Percentiles rank a stretch among this genome's conserved stretches.
phyloP scores from a whole-genome alignment of 2,797 vertebrate genomes.

The Bucorvus abyssinicus region DNA sequence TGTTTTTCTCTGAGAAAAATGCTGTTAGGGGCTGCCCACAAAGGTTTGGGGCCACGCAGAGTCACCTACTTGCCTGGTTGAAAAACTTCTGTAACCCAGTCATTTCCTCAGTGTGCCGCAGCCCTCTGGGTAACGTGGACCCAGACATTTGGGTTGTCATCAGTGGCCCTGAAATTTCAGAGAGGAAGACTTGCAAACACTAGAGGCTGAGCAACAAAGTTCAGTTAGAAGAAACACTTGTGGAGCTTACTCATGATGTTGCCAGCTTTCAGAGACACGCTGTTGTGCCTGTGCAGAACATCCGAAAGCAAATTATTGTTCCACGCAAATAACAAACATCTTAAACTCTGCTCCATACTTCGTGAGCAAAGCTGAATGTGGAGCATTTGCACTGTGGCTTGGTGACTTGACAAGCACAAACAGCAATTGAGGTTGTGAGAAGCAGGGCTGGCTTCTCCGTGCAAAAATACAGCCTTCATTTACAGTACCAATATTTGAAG shows the following conservation, averaged over 20 bases:
- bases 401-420: slow-evolving; percentile 31
- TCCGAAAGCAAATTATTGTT: background rate
- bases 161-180: background rate
- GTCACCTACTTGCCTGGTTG: background rate
- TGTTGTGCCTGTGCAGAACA: background rate
- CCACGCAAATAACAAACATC: background rate
- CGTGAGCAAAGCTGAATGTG: background rate
- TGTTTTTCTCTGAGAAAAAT: background rate
- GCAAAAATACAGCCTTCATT: slow-evolving; percentile 1
- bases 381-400: background rate
- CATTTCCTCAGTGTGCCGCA: background rate
- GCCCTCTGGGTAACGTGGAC: rapidly evolving
- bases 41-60: background rate
- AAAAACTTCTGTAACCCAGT: background rate
- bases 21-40: background rate
- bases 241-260: background rate
- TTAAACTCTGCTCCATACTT: background rate
- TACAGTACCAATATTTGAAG: slow-evolving; percentile 56
- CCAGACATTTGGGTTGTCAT: background rate
- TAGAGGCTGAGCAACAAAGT: background rate
- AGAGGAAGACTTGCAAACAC: background rate
- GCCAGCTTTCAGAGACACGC: background rate
- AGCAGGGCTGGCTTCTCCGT: background rate
- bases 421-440: slow-evolving; percentile 18
- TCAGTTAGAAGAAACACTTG: background rate